Evolutionary conservation across 2,888 invertebrate genomes (phyloP).

Genomic region (Leptinotarsa peninsularis): DNA sequence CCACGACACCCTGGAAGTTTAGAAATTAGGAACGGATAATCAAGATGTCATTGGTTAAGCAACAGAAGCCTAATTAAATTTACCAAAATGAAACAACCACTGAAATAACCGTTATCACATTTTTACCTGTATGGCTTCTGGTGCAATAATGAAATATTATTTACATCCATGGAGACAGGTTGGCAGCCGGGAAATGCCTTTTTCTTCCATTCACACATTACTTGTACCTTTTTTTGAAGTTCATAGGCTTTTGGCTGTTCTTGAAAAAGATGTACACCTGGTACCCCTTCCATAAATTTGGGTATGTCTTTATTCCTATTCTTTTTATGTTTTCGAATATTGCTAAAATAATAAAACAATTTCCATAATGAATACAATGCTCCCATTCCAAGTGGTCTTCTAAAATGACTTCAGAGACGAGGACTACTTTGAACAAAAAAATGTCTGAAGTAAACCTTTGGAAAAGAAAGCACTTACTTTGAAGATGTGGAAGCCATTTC

Average conservation of each 20-base stretch:
- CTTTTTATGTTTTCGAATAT: conserved; percentile 15
- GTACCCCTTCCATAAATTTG: conserved; percentile 88
- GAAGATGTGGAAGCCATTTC: conserved; percentile 52
- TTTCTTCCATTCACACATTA: conserved; percentile 83
- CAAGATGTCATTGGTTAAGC: background rate
- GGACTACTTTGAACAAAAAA: background rate
- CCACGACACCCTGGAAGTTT: conserved; percentile 88
- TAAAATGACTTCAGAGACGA: background rate
- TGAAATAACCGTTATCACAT: conserved; percentile 1
- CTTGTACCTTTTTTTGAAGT: conserved; percentile 81
- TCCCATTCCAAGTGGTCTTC: too few species aligned
- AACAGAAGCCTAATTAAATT: too few species aligned
- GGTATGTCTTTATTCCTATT: conserved; percentile 24
- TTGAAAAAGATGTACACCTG: conserved; percentile 79
- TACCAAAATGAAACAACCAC: background rate
- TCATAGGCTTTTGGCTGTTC: conserved; percentile 70
- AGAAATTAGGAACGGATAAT: background rate
- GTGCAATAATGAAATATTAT: conserved; percentile 81
- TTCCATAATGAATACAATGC: background rate
- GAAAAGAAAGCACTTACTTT: conserved; percentile 26
- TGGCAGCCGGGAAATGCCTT: conserved; percentile 96
- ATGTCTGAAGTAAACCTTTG: background rate
- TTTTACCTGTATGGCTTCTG: conserved; percentile 78
- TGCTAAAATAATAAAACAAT: background rate
- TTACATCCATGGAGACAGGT: conserved; percentile 94